Evolutionary conservation across 2,888 invertebrate genomes (phyloP).

Genomic region (Tupiocoris notatus): DNA sequence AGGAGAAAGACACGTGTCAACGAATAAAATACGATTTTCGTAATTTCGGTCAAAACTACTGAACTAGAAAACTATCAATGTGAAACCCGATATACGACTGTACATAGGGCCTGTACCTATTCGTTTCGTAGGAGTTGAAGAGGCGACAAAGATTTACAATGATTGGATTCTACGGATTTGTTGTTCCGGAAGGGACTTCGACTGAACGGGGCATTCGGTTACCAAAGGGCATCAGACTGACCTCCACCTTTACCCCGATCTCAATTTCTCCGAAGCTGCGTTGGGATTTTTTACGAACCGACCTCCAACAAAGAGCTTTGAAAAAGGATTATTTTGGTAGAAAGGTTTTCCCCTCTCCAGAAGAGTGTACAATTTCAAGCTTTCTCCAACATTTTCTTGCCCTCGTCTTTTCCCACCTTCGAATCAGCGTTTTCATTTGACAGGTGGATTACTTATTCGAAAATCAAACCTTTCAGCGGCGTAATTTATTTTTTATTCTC

Average conservation of each 20-base stretch:
- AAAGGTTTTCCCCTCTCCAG: neutral
- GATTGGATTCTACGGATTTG: slow-evolving; percentile 11
- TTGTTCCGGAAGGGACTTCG: neutral
- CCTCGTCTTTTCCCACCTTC: neutral
- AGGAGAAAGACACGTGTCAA: no score
- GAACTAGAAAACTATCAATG: no score
- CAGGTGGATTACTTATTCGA: no score
- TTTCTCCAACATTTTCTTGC: neutral
- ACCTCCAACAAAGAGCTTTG: neutral
- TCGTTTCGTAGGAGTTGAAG: no score
- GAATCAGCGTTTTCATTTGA: slow-evolving; percentile 4
- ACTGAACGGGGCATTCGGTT: neutral
- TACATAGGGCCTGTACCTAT: no score
- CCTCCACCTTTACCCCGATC: neutral
- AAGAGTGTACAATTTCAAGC: neutral
- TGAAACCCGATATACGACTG: no score
- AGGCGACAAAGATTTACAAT: slow-evolving; percentile 2
- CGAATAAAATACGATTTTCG: no score
- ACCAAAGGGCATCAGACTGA: neutral
- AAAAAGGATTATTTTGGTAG: neutral
- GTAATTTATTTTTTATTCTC: no score
- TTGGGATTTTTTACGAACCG: neutral
- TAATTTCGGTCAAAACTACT: no score
- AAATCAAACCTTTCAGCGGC: no score
- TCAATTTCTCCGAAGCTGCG: neutral